phyloP scores from a whole-genome alignment of 2,888 invertebrate species.

The Lasius fuliginosus region DNA sequence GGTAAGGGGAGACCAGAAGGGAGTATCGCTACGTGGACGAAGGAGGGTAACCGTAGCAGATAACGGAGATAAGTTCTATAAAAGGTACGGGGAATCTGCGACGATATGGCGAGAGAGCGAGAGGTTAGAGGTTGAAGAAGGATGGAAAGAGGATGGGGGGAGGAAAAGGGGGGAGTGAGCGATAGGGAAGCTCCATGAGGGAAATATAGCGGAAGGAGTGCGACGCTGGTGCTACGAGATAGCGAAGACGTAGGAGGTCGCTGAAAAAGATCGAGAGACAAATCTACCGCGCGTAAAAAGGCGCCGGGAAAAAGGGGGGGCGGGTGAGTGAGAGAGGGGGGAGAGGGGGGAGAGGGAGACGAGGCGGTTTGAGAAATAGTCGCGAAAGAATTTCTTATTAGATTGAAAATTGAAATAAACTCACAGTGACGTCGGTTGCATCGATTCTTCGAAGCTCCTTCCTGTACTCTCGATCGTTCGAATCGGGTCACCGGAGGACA shows the following conservation, averaged over 20 bases:
- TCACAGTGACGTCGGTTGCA: slow-evolving; percentile 64
- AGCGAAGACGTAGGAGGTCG: slow-evolving; percentile 52
- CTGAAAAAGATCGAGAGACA: slow-evolving; percentile 65
- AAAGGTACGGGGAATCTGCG: slow-evolving; percentile 53
- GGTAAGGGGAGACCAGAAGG: not conserved
- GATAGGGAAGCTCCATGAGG: slow-evolving; percentile 65
- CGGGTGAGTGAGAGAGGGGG: slow-evolving; percentile 12
- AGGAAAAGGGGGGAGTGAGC: slow-evolving; percentile 40
- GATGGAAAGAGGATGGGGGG: slow-evolving; percentile 31
- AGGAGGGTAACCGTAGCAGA: slow-evolving; percentile 69
- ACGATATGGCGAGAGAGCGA: slow-evolving; percentile 27
- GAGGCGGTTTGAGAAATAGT: slow-evolving; percentile 65
- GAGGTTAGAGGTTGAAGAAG: slow-evolving; percentile 59
- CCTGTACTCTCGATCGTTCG: slow-evolving; percentile 38
- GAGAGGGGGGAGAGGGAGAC: slow-evolving; percentile 50
- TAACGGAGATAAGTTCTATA: slow-evolving; percentile 79
- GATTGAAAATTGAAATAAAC: slow-evolving; percentile 81
- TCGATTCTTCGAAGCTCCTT: slow-evolving; percentile 38
- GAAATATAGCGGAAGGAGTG: slow-evolving; percentile 54
- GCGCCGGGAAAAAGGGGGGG: not conserved
- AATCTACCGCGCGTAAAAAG: slow-evolving; percentile 69
- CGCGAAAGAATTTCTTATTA: slow-evolving; percentile 82
- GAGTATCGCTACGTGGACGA: slow-evolving; percentile 23
- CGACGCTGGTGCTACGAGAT: slow-evolving; percentile 42
- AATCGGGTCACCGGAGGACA: slow-evolving; percentile 54